These are phyloP conservation scores for Hippocampus comes DNA, from an alignment of 2,113 vertebrate genomes.

Conservation along the genomic window DNA sequence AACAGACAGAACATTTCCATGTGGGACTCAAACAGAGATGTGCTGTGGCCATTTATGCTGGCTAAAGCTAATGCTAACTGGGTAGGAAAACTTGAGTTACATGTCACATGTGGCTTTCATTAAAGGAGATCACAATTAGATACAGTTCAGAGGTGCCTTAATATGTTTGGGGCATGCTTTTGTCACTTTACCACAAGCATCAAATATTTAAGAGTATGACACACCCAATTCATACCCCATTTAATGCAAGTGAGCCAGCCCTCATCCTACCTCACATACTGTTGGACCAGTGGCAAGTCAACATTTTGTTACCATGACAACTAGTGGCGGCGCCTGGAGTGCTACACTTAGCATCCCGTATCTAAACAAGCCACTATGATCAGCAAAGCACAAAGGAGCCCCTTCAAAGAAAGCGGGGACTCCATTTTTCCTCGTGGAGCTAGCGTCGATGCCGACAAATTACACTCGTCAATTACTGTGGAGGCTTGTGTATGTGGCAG, in stretches of 20 bases:
- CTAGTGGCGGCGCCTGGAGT: not conserved
- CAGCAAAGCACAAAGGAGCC: not conserved
- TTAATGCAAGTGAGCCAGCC: not conserved
- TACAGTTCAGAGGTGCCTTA: too few relatives aligned
- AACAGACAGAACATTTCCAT: too few relatives aligned
- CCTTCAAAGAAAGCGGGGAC: not conserved
- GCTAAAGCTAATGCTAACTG: too few relatives aligned
- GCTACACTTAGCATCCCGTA: not conserved
- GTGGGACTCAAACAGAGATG: too few relatives aligned
- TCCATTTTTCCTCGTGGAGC: not conserved
- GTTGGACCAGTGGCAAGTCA: not conserved
- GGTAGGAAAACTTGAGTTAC: too few relatives aligned
- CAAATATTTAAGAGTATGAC: not conserved
- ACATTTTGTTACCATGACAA: slow-evolving; percentile 1
- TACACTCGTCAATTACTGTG: not conserved
- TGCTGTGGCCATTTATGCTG: too few relatives aligned
- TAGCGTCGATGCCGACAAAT: not conserved
- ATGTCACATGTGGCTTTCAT: too few relatives aligned
- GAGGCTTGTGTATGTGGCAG: not conserved
- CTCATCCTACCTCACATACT: not conserved
- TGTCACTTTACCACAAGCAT: not conserved
- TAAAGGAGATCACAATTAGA: too few relatives aligned
- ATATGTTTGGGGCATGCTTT: not conserved
- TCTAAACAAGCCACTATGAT: not conserved
- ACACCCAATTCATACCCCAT: not conserved